Percentiles rank a stretch among this genome's conserved stretches.
phyloP scores from a whole-genome alignment of 2,888 invertebrate genomes.

The Diarsia brunnea region DNA sequence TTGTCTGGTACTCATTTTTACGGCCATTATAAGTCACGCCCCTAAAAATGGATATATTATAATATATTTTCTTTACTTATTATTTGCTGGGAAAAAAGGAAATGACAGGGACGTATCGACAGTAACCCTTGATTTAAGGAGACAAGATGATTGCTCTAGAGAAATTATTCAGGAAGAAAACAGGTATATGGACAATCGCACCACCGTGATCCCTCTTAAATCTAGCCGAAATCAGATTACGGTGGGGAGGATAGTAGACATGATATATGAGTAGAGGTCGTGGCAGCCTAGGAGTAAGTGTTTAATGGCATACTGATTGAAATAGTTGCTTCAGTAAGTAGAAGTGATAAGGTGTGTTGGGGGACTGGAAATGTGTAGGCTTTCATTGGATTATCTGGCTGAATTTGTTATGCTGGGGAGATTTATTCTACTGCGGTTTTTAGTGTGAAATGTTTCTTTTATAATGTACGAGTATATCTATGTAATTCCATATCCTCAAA shows the following conservation, averaged over 20 bases:
- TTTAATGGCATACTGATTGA: conserved; percentile 33
- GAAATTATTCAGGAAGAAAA: no score
- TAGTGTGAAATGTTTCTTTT: neutral
- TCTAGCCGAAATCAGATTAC: conserved; percentile 61
- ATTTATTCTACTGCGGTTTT: neutral
- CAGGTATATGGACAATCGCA: no score
- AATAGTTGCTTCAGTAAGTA: conserved; percentile 10
- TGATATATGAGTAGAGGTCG: conserved; percentile 20
- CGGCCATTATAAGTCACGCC: no score
- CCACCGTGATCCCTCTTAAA: conserved; percentile 11
- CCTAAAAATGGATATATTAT: no score
- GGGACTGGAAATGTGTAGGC: neutral
- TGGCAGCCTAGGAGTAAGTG: conserved; percentile 19
- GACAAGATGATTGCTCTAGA: no score
- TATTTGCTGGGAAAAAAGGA: no score
- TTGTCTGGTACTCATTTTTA: no score
- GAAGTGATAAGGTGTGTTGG: neutral
- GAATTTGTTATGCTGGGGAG: neutral
- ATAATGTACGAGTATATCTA: no score
- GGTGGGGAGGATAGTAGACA: conserved; percentile 22
- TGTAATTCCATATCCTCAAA: neutral
- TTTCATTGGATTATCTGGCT: neutral
- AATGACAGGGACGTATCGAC: no score
- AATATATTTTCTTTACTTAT: no score
- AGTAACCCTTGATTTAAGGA: no score